These are phyloP conservation scores for Percina caprodes DNA, from an alignment of 2,113 vertebrate species.

Conservation along the genomic window DNA sequence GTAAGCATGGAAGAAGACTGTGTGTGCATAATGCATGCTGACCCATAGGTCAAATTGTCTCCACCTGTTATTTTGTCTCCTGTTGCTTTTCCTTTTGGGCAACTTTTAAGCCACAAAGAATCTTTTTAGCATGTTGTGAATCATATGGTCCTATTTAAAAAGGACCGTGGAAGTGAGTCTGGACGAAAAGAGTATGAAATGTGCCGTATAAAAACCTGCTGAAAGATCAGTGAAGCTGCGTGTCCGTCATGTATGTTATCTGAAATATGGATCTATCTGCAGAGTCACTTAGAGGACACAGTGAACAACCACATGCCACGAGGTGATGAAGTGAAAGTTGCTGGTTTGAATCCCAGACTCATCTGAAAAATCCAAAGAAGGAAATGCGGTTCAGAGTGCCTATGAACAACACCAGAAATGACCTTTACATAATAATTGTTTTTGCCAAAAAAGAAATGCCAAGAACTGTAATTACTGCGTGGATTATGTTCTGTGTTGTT, in stretches of 20 bases:
- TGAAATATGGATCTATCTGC: background rate
- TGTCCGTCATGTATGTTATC: background rate
- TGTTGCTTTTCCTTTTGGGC: constrained; percentile 41
- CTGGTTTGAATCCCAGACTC: background rate
- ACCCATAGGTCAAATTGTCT: constrained; percentile 55
- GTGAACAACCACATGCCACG: background rate
- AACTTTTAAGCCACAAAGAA: constrained; percentile 8
- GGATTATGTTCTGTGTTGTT: no score
- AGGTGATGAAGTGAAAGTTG: background rate
- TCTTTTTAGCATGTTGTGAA: constrained; percentile 45
- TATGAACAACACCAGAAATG: no score
- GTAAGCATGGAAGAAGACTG: constrained; percentile 20
- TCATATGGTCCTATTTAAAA: constrained; percentile 4
- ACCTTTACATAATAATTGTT: no score
- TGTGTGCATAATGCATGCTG: constrained; percentile 54
- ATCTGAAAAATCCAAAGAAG: background rate
- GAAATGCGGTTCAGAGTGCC: background rate
- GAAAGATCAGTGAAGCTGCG: background rate
- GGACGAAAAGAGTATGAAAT: background rate
- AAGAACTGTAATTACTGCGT: no score
- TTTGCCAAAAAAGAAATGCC: no score
- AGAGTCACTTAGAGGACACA: background rate
- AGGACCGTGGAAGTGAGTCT: constrained; percentile 4
- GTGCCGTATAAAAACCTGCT: constrained; percentile 12
- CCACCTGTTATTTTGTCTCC: constrained; percentile 38